Evolutionary conservation across 2,888 invertebrate genomes (phyloP).

Genomic region (Drosophila anceps): DNA sequence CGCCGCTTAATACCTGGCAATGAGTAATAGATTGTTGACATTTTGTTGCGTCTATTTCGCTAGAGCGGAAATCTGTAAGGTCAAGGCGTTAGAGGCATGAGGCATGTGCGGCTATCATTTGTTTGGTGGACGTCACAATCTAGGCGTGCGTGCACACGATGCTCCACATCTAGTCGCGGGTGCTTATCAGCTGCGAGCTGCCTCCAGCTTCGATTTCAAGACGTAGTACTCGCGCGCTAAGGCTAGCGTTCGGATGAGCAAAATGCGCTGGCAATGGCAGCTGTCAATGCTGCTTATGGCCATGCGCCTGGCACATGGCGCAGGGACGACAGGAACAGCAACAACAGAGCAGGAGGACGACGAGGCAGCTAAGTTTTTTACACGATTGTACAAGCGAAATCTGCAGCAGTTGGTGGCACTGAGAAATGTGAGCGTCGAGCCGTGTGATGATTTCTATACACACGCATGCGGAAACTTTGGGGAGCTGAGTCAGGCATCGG

Average conservation of each 20-base stretch:
- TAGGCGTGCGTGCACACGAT: conserved; percentile 4
- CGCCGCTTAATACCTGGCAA: conserved; percentile 25
- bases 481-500: neutral
- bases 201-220: conserved; percentile 12
- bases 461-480: conserved; percentile 81
- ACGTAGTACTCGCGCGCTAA: conserved; percentile 59
- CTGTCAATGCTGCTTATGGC: conserved; percentile 32
- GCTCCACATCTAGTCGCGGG: conserved; percentile 7
- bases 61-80: conserved; percentile 51
- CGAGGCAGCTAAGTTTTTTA: conserved; percentile 56
- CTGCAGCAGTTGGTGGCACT: conserved; percentile 68
- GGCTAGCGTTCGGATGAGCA: conserved; percentile 55
- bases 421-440: conserved; percentile 64
- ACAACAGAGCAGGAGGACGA: conserved; percentile 11
- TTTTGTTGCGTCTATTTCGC: conserved; percentile 8
- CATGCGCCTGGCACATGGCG: conserved; percentile 10
- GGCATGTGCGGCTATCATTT: conserved; percentile 22
- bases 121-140: conserved; percentile 8
- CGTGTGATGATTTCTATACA: conserved; percentile 80
- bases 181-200: conserved; percentile 59
- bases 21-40: conserved; percentile 43
- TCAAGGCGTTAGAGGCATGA: conserved; percentile 51
- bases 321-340: neutral
- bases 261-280: conserved; percentile 44
- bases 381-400: conserved; percentile 75